A percentile compares a stretch with the other conserved stretches of the same genome.
These are phyloP conservation scores for Zaprionus tsacasi DNA, from an alignment of 1,140 invertebrate genomes.

Conservation along the genomic window DNA sequence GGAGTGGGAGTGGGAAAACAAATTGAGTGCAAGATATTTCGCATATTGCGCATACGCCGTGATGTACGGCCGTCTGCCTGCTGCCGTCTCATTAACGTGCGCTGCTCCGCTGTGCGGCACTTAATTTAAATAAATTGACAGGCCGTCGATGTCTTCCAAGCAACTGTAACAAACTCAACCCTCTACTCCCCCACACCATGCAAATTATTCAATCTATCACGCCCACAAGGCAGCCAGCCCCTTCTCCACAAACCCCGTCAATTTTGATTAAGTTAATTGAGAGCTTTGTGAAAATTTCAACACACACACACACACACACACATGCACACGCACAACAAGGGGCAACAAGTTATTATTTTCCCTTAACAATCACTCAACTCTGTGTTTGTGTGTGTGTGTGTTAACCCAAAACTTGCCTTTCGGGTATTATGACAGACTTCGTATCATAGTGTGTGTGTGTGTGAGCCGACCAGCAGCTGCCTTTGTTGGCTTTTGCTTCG, in stretches of 20 bases:
- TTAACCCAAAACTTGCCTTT: slow-evolving; percentile 21
- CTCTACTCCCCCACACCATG: too few relatives aligned
- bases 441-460: background rate
- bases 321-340: background rate
- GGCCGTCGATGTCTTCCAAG: slow-evolving; percentile 1
- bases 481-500: slow-evolving; percentile 4
- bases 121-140: slow-evolving; percentile 63
- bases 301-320: background rate
- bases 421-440: slow-evolving; percentile 6
- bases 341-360: slow-evolving; percentile 41
- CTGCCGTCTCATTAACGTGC: slow-evolving; percentile 43
- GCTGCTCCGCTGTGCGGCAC: slow-evolving; percentile 4
- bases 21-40: slow-evolving; percentile 48
- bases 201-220: slow-evolving; percentile 3
- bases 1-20: slow-evolving; percentile 28
- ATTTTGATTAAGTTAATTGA: slow-evolving; percentile 58
- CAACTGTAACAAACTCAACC: background rate
- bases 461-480: slow-evolving; percentile 22
- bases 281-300: slow-evolving; percentile 25
- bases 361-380: background rate
- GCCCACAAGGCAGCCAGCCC: background rate
- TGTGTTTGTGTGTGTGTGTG: background rate
- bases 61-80: slow-evolving; percentile 14
- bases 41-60: slow-evolving; percentile 61
- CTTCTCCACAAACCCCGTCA: slow-evolving; percentile 8